Conservation (phyloP, 2,888 invertebrate species). For the Dryococelus australis region DNA sequence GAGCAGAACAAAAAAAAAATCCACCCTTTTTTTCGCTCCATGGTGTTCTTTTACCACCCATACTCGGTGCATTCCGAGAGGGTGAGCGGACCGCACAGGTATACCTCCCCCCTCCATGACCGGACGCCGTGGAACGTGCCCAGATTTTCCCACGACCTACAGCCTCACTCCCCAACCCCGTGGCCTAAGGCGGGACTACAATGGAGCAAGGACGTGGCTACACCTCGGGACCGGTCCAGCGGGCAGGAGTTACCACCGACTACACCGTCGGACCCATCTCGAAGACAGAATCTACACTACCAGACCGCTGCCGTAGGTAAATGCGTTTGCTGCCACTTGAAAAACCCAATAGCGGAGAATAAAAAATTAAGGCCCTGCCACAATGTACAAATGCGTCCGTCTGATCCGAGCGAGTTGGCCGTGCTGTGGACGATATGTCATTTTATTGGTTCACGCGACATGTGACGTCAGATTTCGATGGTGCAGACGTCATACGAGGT, state of each 20-base stretch:
- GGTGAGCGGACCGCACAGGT: not conserved
- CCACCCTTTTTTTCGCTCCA: not conserved
- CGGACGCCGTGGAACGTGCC: not conserved
- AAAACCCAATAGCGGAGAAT: too few species aligned
- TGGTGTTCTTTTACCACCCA: not conserved
- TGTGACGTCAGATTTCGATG: too few species aligned
- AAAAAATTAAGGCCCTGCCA: too few species aligned
- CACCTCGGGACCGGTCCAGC: not conserved
- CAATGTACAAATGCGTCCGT: too few species aligned
- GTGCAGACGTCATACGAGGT: too few species aligned
- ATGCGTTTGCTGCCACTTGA: too few species aligned
- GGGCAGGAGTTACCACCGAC: not conserved
- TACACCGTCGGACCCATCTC: not conserved
- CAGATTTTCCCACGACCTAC: constrained; percentile 16
- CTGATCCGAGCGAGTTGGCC: too few species aligned
- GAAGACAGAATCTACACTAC: not conserved
- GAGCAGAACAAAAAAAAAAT: not conserved
- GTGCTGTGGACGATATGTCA: too few species aligned
- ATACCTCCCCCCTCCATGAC: not conserved
- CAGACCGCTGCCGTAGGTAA: too few species aligned
- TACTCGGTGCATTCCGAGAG: not conserved
- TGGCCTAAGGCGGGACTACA: not conserved
- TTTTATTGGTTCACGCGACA: too few species aligned
- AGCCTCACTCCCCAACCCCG: not conserved
- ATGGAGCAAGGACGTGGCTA: constrained; percentile 1